Conservation (phyloP, 2,113 vertebrate species). For the Carlito syrichta region DNA sequence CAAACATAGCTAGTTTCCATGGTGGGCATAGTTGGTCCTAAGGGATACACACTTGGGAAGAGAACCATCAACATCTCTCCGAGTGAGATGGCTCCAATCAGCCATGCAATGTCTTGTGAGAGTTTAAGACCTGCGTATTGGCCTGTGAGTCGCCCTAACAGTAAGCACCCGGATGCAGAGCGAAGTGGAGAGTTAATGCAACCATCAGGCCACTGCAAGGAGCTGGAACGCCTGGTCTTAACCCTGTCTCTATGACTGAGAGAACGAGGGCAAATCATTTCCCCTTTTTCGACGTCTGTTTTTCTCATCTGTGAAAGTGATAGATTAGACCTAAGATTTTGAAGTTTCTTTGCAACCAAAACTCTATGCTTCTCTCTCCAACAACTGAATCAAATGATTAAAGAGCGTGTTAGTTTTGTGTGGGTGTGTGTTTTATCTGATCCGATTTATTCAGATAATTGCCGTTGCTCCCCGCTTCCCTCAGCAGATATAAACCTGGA, state of each 20-base stretch:
- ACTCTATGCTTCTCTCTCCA: neutral
- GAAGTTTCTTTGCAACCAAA: neutral
- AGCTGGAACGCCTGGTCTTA: neutral
- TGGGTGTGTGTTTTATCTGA: conserved; percentile 32
- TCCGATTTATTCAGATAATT: conserved; percentile 62
- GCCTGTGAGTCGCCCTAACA: neutral
- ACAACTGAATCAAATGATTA: conserved; percentile 3
- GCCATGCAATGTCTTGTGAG: neutral
- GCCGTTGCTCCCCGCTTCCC: conserved; percentile 15
- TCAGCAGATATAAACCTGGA: conserved; percentile 16
- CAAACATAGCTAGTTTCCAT: neutral
- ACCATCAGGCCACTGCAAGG: neutral
- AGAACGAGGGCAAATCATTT: neutral
- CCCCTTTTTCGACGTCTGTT: neutral
- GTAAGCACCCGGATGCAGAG: neutral
- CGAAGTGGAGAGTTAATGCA: neutral
- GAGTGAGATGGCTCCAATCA: neutral
- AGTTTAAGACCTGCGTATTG: neutral
- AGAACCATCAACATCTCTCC: neutral
- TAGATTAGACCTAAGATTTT: neutral
- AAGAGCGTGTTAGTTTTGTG: conserved; percentile 36
- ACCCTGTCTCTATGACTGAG: neutral
- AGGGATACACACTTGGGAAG: too few species aligned
- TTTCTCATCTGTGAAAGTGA: conserved; percentile 19
- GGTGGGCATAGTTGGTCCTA: too few species aligned